phyloP scores from a whole-genome alignment of 1,140 invertebrate genomes.

The Heliconius congener region DNA sequence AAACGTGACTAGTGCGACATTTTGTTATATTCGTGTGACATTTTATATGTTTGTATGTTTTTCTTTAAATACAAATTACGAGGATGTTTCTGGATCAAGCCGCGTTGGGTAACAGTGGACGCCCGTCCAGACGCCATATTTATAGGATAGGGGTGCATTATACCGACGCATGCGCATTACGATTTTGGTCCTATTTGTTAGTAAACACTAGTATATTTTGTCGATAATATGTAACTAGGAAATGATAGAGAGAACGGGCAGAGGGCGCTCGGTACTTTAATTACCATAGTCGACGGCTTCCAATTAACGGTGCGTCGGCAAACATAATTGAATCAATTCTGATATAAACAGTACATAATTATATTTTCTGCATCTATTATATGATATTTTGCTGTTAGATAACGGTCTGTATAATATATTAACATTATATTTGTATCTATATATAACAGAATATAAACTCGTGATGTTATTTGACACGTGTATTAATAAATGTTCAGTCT shows the following conservation, averaged over 20 bases:
- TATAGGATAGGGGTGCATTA: constrained; percentile 59
- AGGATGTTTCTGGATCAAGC: constrained; percentile 58
- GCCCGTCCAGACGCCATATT: constrained; percentile 55
- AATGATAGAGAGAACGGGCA: constrained; percentile 27
- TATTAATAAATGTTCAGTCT: neutral
- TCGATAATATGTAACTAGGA: constrained; percentile 58
- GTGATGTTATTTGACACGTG: neutral
- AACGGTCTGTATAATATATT: neutral
- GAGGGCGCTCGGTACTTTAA: constrained; percentile 24
- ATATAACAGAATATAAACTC: neutral
- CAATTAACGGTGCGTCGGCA: constrained; percentile 18
- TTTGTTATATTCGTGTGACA: constrained; percentile 18
- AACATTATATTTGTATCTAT: neutral
- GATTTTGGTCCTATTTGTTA: constrained; percentile 54
- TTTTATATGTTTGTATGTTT: constrained; percentile 24
- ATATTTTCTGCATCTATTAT: neutral
- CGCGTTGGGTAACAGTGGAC: constrained; percentile 61
- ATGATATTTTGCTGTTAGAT: neutral
- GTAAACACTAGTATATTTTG: constrained; percentile 70
- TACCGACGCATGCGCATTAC: constrained; percentile 55
- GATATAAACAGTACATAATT: constrained; percentile 1
- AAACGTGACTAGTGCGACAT: constrained; percentile 24
- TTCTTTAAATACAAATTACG: constrained; percentile 40
- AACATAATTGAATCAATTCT: constrained; percentile 20
- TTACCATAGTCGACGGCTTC: constrained; percentile 24